These are phyloP conservation scores for Sturnira hondurensis DNA, from an alignment of 2,113 vertebrate genomes.

Conservation along the genomic window DNA sequence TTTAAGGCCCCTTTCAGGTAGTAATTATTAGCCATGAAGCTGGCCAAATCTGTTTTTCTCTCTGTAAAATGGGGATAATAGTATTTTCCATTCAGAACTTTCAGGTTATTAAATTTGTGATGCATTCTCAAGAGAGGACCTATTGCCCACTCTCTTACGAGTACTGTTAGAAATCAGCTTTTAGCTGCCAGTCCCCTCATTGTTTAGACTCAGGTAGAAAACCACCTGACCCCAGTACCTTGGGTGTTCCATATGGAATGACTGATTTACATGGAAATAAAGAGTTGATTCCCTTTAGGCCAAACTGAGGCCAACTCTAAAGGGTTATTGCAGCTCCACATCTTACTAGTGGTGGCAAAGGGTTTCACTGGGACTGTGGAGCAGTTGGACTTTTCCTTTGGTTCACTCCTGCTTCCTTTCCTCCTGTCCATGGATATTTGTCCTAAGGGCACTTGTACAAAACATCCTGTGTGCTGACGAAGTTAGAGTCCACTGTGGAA, in stretches of 20 bases:
- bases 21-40: background rate
- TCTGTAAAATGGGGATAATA: background rate
- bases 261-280: background rate
- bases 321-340: background rate
- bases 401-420: background rate
- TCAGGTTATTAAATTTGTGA: background rate
- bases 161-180: background rate
- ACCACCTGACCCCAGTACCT: background rate
- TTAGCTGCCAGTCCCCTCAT: background rate
- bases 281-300: background rate
- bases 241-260: background rate
- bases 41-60: background rate
- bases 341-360: background rate
- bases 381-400: background rate
- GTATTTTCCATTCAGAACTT: background rate
- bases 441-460: background rate
- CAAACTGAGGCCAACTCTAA: background rate
- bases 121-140: background rate
- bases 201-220: background rate
- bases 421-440: background rate
- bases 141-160: fast-evolving
- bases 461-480: background rate
- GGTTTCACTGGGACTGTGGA: background rate
- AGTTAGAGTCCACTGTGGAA: background rate
- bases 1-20: background rate